These are phyloP conservation scores for Trichomycterus rosablanca DNA, from an alignment of 2,113 vertebrate genomes.

Conservation along the genomic window DNA sequence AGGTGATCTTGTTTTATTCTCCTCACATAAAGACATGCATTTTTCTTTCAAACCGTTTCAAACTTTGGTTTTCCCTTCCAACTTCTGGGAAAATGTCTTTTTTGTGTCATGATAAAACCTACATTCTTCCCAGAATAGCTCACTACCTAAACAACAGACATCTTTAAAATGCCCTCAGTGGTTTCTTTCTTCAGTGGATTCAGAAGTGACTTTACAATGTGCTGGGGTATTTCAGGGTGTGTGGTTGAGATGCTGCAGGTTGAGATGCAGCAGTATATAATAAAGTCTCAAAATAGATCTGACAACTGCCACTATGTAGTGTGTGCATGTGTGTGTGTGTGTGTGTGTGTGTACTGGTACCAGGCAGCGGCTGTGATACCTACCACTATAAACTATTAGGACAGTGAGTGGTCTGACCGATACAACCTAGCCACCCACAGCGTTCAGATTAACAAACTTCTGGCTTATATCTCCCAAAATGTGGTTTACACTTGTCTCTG, in stretches of 20 bases:
- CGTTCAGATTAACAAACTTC: too few relatives aligned
- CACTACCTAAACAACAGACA: constrained; percentile 25
- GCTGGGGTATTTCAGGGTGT: constrained; percentile 2
- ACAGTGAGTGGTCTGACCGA: too few relatives aligned
- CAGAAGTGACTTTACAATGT: not conserved
- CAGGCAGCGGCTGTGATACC: too few relatives aligned
- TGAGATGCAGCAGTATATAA: constrained; percentile 7
- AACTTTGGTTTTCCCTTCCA: constrained; percentile 41
- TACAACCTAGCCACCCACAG: too few relatives aligned
- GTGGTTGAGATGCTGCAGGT: not conserved
- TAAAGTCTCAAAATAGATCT: not conserved
- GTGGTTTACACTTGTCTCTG: not conserved
- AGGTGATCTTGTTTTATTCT: too few relatives aligned
- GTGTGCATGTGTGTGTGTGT: not conserved
- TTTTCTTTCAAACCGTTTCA: constrained; percentile 29
- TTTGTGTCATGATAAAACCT: constrained; percentile 34
- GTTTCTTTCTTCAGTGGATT: not conserved
- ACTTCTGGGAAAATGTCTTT: constrained; percentile 40
- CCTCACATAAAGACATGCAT: too few relatives aligned
- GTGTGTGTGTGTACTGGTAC: not conserved
- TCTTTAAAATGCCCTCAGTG: too few relatives aligned
- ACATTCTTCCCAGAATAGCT: constrained; percentile 46
- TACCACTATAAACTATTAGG: too few relatives aligned
- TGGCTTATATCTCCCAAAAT: not conserved
- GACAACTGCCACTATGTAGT: not conserved